Evolutionary conservation across 37 sponge, comb jelly and placozoan species (phyloP), one percentile per base, ranked within the genome.

Genomic region (Cliona cf. orientalis): DNA sequence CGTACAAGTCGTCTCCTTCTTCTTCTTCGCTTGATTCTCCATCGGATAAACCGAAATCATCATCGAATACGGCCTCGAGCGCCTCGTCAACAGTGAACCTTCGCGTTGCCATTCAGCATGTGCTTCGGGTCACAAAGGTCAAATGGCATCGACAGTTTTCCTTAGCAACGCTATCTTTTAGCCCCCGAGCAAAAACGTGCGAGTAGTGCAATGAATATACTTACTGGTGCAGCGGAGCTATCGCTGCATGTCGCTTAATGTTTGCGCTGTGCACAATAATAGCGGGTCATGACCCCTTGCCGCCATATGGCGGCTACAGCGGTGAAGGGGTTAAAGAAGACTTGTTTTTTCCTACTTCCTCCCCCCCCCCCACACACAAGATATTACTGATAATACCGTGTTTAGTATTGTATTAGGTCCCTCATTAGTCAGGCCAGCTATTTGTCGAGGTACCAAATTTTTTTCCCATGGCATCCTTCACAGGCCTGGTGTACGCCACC

Each of bases 11-110:
- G 14, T 49, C 55, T 49, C 55, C 17, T 11, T 49, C 55, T 11
- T 61, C 63, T 61, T 61, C 28, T 12, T 61, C 25, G 23, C 63
- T 61, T 61, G 63, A 61, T n/a, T 61, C 63, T n/a, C 63, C 63
- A 25, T 61, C 63, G 12, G 63, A 61, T 6, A 61, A 17, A 49
- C 17, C 55, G 28, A n/a, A 22, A 61, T n/a, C 63, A 11, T n/a
- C 26, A n/a, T 11, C 26, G 5, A 61, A 11, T n/a, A 22, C 63
- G 23, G 25, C 26, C 22, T 61, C 63, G 5, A 61, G 63, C 12
- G 23, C 63, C 26, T 61, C 23, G 6, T 61, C 63, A 11, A 61
- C 17, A 61, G 63, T 22, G 23, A 61, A 22, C 63, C 5, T n/a
- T 7, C 26, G 22, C 25, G 26, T 61, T 6, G 63, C 63, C 63